Evolutionary conservation across 2,797 vertebrate genomes (phyloP).

Genomic region (Xiphophorus birchmanni): DNA sequence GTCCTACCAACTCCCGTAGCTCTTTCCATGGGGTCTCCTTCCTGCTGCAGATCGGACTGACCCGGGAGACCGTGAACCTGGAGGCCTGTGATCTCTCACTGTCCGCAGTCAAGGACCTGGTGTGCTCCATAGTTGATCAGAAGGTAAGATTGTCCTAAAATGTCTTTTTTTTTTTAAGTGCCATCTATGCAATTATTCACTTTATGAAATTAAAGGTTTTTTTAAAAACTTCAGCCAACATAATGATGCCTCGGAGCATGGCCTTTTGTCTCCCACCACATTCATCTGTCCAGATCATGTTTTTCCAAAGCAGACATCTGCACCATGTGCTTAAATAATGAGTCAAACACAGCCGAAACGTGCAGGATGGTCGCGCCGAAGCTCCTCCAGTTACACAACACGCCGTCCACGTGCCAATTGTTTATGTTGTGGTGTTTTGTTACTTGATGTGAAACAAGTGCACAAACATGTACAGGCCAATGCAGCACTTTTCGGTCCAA

Average conservation of each 20-base stretch:
- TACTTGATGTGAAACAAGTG: conserved; percentile 35
- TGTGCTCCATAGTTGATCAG: conserved; percentile 98
- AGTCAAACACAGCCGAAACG: conserved; percentile 60
- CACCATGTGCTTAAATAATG: conserved; percentile 54
- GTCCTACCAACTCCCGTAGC: conserved; percentile 91
- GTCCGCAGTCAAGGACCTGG: conserved; percentile 93
- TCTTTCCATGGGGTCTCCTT: conserved; percentile 95
- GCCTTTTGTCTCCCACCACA: conserved; percentile 53
- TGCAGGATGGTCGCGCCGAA: conserved; percentile 34
- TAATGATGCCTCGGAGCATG: conserved; percentile 41
- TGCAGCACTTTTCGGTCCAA: conserved; percentile 33
- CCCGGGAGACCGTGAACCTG: conserved; percentile 93
- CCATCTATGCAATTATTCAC: background rate
- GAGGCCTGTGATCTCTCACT: conserved; percentile 93
- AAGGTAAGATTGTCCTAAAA: conserved; percentile 83
- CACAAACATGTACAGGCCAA: conserved; percentile 6
- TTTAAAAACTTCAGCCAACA: conserved; percentile 9
- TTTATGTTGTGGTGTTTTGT: conserved; percentile 58
- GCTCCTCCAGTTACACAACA: conserved; percentile 49
- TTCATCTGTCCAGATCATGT: conserved; percentile 62
- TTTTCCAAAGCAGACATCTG: conserved; percentile 69
- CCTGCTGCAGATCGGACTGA: conserved; percentile 96
- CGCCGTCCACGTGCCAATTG: conserved; percentile 38
- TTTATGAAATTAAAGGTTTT: conserved; percentile 11
- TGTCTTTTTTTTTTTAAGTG: background rate